Base-by-base conservation (phyloP, 2,113 vertebrate species). In the Tragelaphus buxtoni region DNA sequence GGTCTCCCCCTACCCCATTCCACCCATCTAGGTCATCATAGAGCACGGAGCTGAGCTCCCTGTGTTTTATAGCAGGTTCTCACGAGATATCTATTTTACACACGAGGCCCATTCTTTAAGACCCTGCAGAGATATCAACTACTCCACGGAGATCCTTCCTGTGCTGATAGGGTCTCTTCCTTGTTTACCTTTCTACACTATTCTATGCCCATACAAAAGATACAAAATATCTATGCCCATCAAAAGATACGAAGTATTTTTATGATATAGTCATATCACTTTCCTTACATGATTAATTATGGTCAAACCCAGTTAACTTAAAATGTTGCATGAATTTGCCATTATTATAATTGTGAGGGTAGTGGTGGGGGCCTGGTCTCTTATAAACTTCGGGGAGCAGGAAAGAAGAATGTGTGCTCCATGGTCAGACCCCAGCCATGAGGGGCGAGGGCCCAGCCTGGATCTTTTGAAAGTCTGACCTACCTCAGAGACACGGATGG, bases 381-480 rank as follows among this genome's bases (percentile, higher is more conserved):
- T n/a, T 22, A 12, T 76, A 8, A 87, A 56, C 47, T 49, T 69
- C 0, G 0, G 58, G 32, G 60, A 63, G 12, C 0, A 28, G 14
- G 39, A 56, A 13, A 63, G 39, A 82, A 11, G 58, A 56, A 24
- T 30, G n/a, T 82, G 2, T 81, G 35, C 32, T 32, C 32, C 11
- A 1, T 17, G 9, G 3, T 45, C 49, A 63, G 80, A 60, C 9
- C 26, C 8, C 0, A 9, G 55, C 16, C 9, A 1, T 9, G 24
- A 26, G 10, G 9, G 1, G 4, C 2, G 12, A 14, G 49, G n/a
- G 3, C 4, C 12, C 8, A 0, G 24, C 28, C n/a, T 1, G 26
- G 10, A 45, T 58, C 7, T n/a, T 77, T 47, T 24, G 16, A 74
- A 39, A 42, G 42, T 12, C 9, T 17, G 30, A 56, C 60, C 26